Percentiles rank a stretch among this genome's conserved stretches.
Conservation (phyloP, 1,140 invertebrate species). For the Asobara japonica region DNA sequence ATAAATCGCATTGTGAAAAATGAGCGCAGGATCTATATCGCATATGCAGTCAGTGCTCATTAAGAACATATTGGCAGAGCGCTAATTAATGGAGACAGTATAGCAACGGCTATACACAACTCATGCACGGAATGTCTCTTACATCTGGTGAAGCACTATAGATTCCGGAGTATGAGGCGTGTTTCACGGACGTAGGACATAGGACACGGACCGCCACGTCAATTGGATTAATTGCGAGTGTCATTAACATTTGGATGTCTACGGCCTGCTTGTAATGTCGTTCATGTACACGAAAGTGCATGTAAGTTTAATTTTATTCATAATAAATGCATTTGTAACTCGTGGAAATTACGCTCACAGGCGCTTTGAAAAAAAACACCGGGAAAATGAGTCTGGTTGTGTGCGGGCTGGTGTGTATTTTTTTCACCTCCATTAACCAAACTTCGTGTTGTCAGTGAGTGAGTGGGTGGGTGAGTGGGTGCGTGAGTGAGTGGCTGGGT, state of each 20-base stretch:
- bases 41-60: conserved; percentile 17
- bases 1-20: not conserved
- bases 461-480: too few species aligned
- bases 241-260: conserved; percentile 35
- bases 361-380: too few species aligned
- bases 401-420: too few species aligned
- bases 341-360: too few species aligned
- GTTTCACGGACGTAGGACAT: conserved; percentile 33
- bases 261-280: not conserved
- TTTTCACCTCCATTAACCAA: too few species aligned
- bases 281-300: not conserved
- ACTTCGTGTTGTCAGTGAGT: too few species aligned
- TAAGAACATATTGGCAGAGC: conserved; percentile 39
- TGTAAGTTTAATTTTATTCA: not conserved
- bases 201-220: conserved; percentile 43
- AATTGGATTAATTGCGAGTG: conserved; percentile 53
- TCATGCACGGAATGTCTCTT: conserved; percentile 41
- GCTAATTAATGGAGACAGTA: conserved; percentile 50
- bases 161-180: conserved; percentile 30
- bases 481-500: too few species aligned
- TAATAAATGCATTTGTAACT: not conserved
- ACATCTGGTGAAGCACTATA: conserved; percentile 38
- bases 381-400: too few species aligned
- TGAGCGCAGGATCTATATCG: conserved; percentile 21
- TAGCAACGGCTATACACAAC: conserved; percentile 37